Evolutionary conservation across 2,797 vertebrate species (phyloP), one percentile per base, ranked within the genome.

Genomic region (Chelmon rostratus): DNA sequence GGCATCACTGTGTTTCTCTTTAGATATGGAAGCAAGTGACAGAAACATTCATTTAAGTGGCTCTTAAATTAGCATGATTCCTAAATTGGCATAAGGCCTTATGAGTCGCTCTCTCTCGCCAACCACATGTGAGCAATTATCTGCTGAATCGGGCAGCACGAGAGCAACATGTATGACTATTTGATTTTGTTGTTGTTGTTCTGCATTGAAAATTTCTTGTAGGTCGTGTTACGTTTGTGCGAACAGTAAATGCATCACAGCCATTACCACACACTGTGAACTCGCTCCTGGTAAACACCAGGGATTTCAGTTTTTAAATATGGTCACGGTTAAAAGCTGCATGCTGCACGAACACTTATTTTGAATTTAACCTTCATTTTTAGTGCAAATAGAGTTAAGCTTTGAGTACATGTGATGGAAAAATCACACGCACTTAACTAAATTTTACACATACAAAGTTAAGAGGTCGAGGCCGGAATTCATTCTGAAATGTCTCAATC

Each of bases 401-500:
- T 73, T 50, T 66, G 15, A 76, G 56, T n/a, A 40, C 16, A 57
- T 11, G 4, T n/a, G 8, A 71, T 2, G 23, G 35, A 50, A 68
- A 65, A 61, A 49, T 69, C 8, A 10, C 54, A 33, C 42, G n/a
- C 3, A 59, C 8, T 15, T 18, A 10, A 33, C 8, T 28, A 2
- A 25, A 56, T 62, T 65, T 33, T 33, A 38, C 18, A 19, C 19
- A 49, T 13, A 33, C 15, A 40, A 33, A 49, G 13, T 31, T 10
- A 59, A 52, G 44, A 58, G 11, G n/a, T 10, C 8, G 23, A 42
- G 21, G 28, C 10, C n/a, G 52, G n/a, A 38, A 28, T 56, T 33
- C 1, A n/a, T 38, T 62, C 44, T 69, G n/a, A 56, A 77, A 68
- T 46, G 11, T 42, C 0, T 50, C 11, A 25, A 64, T 52, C 40